phyloP scores from a whole-genome alignment of 2,797 vertebrate species.

The Garrulus glandarius region DNA sequence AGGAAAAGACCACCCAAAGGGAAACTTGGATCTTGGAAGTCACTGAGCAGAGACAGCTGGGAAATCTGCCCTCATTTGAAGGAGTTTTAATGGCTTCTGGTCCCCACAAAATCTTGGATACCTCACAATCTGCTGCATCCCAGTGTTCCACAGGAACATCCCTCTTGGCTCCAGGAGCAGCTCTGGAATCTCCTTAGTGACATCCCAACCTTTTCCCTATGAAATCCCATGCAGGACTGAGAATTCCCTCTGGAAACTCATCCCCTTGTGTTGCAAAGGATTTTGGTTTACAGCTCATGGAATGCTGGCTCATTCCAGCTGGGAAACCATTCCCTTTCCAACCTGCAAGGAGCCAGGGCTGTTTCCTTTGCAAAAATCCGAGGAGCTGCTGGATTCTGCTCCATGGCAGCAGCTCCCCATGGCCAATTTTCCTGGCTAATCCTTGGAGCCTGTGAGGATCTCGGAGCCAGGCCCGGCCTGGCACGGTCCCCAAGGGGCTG shows the following conservation, averaged over 20 bases:
- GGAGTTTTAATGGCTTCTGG: not conserved
- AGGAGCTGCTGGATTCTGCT: not conserved
- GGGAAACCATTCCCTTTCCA: not conserved
- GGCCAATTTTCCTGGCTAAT: not conserved
- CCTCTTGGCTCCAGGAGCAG: not conserved
- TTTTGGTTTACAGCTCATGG: not conserved
- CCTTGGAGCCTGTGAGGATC: not conserved
- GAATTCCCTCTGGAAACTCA: not conserved
- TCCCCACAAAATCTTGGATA: rapidly evolving
- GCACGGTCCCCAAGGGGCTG: not conserved
- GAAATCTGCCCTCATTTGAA: not conserved
- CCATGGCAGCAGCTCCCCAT: not conserved
- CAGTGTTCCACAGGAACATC: rapidly evolving
- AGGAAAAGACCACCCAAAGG: not conserved
- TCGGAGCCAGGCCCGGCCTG: not conserved
- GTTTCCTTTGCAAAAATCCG: rapidly evolving
- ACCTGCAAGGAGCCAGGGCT: not conserved
- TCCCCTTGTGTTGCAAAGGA: rapidly evolving
- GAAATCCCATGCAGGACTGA: rapidly evolving
- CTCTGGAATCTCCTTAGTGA: rapidly evolving
- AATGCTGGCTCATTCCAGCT: not conserved
- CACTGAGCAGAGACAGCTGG: not conserved
- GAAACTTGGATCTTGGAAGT: not conserved
- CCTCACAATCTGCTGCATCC: not conserved
- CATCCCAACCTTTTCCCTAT: not conserved